phyloP scores from a whole-genome alignment of 30 jellyfish, hydroid and myxozoan genomes.

The Aurelia aurita complex sp. Pacific region DNA sequence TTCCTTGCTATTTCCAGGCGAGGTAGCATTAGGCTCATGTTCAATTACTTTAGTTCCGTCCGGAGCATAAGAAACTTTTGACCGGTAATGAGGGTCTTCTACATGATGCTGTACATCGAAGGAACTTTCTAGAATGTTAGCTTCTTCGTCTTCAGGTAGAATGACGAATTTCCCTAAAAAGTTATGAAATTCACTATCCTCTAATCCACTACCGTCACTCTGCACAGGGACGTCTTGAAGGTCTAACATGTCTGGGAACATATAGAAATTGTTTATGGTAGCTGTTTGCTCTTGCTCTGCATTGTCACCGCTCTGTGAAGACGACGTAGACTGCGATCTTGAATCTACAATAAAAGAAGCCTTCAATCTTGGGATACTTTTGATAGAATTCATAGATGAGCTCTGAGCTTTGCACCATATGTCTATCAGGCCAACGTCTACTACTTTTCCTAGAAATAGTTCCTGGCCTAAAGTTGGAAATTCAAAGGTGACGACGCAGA shows the following conservation, averaged over 20 bases:
- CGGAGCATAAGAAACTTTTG: slow-evolving; percentile 53
- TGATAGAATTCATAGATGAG: too few relatives aligned
- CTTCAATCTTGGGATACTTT: too few relatives aligned
- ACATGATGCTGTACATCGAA: slow-evolving; percentile 49
- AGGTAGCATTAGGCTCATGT: slow-evolving; percentile 30
- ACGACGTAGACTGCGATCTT: background rate
- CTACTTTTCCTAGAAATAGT: too few relatives aligned
- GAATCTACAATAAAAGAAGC: too few relatives aligned
- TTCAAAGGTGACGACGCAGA: too few relatives aligned
- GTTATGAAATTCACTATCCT: slow-evolving; percentile 54
- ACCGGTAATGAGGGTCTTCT: slow-evolving; percentile 49
- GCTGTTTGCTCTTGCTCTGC: background rate
- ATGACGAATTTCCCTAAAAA: slow-evolving; percentile 67
- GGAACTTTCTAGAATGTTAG: slow-evolving; percentile 55
- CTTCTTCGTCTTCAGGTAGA: slow-evolving; percentile 72
- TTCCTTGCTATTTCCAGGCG: background rate
- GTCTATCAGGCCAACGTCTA: too few relatives aligned
- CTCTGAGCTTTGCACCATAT: too few relatives aligned
- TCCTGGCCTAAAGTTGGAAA: too few relatives aligned
- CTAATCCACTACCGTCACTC: slow-evolving; percentile 71
- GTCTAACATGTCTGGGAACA: slow-evolving; percentile 36
- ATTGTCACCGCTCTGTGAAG: slow-evolving; percentile 17
- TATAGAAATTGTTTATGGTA: slow-evolving; percentile 11
- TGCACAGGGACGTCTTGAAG: slow-evolving; percentile 53
- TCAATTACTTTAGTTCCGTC: slow-evolving; percentile 49